phyloP scores from a whole-genome alignment of 2,113 vertebrate species.

The Crocuta crocuta region DNA sequence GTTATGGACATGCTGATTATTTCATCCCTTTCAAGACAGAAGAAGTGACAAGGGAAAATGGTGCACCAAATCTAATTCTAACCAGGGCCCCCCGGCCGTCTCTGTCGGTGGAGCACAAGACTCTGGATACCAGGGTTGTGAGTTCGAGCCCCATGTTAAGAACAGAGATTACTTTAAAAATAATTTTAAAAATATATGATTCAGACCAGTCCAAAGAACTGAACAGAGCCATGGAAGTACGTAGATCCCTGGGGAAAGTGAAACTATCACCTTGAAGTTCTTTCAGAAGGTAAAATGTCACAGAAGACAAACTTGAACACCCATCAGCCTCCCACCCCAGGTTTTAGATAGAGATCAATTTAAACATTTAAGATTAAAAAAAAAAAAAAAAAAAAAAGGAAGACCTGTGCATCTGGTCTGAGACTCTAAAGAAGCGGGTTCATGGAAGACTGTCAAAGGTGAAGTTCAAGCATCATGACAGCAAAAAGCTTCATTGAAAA shows the following conservation, averaged over 20 bases:
- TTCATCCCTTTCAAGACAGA: background rate
- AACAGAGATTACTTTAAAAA: too few relatives aligned
- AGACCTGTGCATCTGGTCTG: background rate
- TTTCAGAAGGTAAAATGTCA: background rate
- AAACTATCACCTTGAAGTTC: background rate
- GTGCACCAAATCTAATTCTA: background rate
- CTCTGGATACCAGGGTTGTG: too few relatives aligned
- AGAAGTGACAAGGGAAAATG: background rate
- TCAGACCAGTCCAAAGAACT: background rate
- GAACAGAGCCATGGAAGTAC: background rate
- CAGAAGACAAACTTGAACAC: background rate
- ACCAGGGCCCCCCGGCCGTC: too few relatives aligned
- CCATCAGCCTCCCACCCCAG: background rate
- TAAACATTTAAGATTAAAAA: too few relatives aligned
- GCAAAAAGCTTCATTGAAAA: background rate
- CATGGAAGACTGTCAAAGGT: background rate
- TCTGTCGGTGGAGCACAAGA: too few relatives aligned
- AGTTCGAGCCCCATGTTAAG: too few relatives aligned
- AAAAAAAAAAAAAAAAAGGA: background rate
- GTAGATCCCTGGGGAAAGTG: background rate
- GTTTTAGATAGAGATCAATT: background rate
- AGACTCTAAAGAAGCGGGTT: background rate
- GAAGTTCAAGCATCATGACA: background rate
- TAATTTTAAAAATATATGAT: too few relatives aligned
- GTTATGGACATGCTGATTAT: background rate